phyloP scores from a whole-genome alignment of 2,888 invertebrate species.

The Xestia ashworthii region DNA sequence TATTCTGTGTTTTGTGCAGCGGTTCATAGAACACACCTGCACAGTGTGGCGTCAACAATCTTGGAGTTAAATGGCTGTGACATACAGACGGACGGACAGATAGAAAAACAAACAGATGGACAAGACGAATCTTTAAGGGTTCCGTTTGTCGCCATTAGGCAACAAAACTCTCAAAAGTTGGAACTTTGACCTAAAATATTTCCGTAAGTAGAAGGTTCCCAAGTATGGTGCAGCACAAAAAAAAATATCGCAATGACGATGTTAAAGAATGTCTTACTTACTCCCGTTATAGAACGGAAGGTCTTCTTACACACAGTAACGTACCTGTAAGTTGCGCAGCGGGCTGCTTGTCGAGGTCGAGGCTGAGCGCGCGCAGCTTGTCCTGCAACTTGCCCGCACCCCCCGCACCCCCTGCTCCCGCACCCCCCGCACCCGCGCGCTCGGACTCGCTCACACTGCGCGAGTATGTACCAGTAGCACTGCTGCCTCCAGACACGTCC shows the following conservation, averaged over 20 bases:
- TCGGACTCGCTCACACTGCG: constrained; percentile 90
- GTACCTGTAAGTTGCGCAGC: constrained; percentile 75
- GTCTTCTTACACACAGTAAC: neutral
- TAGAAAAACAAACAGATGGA: too few species aligned
- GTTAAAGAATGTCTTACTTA: neutral
- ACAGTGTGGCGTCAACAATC: neutral
- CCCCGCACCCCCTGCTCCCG: constrained; percentile 71
- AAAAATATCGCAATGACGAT: neutral
- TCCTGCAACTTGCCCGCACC: constrained; percentile 81
- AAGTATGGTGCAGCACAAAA: too few species aligned
- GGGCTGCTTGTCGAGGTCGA: constrained; percentile 93
- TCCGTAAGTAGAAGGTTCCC: too few species aligned
- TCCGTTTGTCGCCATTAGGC: too few species aligned
- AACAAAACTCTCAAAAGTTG: too few species aligned
- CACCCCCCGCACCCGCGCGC: constrained; percentile 69
- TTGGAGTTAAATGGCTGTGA: too few species aligned
- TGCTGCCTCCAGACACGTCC: constrained; percentile 81
- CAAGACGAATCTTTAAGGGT: too few species aligned
- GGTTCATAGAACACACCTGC: neutral
- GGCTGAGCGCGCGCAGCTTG: constrained; percentile 92
- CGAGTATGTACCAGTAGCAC: constrained; percentile 88
- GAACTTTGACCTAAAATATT: too few species aligned
- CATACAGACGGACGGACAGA: too few species aligned
- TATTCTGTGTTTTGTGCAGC: neutral
- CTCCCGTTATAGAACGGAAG: neutral